phyloP scores from a whole-genome alignment of 2,113 vertebrate species.

The Plectropomus leopardus region DNA sequence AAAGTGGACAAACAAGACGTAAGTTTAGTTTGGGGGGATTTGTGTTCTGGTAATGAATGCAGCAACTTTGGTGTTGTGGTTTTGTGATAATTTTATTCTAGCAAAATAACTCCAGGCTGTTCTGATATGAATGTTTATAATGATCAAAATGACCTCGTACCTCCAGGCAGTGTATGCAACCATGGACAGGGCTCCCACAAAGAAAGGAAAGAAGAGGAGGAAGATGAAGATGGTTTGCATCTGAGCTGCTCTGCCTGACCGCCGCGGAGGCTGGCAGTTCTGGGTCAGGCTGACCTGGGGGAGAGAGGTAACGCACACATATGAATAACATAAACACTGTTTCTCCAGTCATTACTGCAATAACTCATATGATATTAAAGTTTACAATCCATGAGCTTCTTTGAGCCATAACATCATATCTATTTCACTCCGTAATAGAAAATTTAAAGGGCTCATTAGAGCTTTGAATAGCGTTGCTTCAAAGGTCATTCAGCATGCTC shows the following conservation, averaged over 20 bases:
- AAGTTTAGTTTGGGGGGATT: background rate
- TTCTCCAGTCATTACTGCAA: background rate
- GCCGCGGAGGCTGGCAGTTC: slow-evolving; percentile 93
- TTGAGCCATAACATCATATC: background rate
- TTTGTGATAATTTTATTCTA: background rate
- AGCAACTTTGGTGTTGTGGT: background rate
- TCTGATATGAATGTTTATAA: background rate
- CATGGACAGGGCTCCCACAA: slow-evolving; percentile 88
- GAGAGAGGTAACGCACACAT: background rate
- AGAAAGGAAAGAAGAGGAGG: slow-evolving; percentile 94
- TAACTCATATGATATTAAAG: background rate
- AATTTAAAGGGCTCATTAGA: background rate
- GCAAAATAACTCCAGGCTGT: background rate
- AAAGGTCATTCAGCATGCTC: slow-evolving; percentile 45
- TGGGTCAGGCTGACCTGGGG: slow-evolving; percentile 90
- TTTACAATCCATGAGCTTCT: background rate
- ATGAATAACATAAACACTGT: background rate
- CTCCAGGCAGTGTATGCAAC: slow-evolving; percentile 91
- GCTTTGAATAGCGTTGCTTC: slow-evolving; percentile 34
- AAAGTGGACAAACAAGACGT: background rate
- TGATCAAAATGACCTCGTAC: slow-evolving; percentile 73
- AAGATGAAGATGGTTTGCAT: slow-evolving; percentile 93
- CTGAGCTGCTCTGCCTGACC: slow-evolving; percentile 91
- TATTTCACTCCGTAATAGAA: slow-evolving; percentile 15
- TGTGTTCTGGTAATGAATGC: background rate